Conservation (phyloP, 1,140 invertebrate species). For the Pararge aegeria region DNA sequence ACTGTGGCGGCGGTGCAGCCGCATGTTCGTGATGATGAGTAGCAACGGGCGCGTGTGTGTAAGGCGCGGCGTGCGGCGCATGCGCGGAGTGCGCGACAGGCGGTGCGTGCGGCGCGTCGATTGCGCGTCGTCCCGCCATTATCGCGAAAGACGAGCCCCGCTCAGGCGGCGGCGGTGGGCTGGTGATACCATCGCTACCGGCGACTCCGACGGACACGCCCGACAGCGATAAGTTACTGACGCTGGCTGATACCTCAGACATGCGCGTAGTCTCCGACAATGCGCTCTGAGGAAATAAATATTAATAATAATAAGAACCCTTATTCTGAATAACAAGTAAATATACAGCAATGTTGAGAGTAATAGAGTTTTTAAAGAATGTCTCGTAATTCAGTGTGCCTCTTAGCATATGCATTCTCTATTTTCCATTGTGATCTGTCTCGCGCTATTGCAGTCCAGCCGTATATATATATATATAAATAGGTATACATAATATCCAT, state of each 20-base stretch:
- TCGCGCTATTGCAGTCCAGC: too few species aligned
- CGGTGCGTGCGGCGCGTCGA: constrained; percentile 27
- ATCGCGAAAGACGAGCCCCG: constrained; percentile 90
- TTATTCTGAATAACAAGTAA: too few species aligned
- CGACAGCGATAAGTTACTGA: constrained; percentile 31
- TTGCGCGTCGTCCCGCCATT: constrained; percentile 81
- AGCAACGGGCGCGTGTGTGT: background rate
- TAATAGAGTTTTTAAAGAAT: too few species aligned
- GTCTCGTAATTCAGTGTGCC: too few species aligned
- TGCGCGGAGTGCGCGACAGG: constrained; percentile 33
- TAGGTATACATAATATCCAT: too few species aligned
- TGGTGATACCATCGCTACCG: background rate
- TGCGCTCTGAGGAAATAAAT: constrained; percentile 12
- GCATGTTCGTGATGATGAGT: background rate
- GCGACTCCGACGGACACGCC: background rate
- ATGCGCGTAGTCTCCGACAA: constrained; percentile 38
- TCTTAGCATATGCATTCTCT: too few species aligned
- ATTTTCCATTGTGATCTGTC: too few species aligned
- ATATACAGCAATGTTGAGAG: too few species aligned
- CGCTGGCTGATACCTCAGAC: constrained; percentile 35
- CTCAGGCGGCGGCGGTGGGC: constrained; percentile 86
- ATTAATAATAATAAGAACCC: too few species aligned
- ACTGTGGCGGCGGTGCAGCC: constrained; percentile 36
- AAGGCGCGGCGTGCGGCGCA: constrained; percentile 15
- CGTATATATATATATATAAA: too few species aligned